A percentile compares a stretch with the other conserved stretches of the same genome.
These are phyloP conservation scores for Rhabdomys dilectus DNA, from an alignment of 2,113 vertebrate species.

Conservation along the genomic window DNA sequence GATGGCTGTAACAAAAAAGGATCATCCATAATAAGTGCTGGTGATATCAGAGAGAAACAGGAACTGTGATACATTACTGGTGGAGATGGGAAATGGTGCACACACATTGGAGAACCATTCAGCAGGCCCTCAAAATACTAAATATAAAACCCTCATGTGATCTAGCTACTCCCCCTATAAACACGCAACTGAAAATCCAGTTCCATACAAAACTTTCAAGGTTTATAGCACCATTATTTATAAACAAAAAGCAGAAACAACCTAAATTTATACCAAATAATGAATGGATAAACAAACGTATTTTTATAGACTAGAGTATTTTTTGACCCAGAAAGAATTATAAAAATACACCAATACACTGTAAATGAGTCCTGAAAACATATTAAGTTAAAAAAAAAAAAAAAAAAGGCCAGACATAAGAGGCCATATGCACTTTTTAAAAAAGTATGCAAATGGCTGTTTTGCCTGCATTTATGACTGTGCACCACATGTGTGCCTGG, in stretches of 20 bases:
- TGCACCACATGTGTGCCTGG: background rate
- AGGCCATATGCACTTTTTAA: background rate
- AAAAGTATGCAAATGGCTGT: background rate
- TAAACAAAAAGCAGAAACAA: constrained; percentile 4
- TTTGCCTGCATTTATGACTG: background rate
- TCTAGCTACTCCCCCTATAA: background rate
- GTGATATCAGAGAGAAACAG: background rate
- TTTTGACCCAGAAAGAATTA: background rate
- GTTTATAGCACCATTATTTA: background rate
- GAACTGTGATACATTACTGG: background rate
- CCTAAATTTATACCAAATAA: background rate
- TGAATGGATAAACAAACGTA: background rate
- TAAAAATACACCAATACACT: background rate
- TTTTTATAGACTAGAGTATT: background rate
- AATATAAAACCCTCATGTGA: background rate
- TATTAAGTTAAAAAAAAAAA: background rate
- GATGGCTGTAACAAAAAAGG: background rate
- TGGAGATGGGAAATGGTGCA: background rate
- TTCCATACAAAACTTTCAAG: background rate
- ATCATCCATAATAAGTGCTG: background rate
- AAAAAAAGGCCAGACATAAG: background rate
- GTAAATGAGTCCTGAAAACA: constrained; percentile 6
- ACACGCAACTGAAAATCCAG: background rate
- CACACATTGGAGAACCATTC: background rate
- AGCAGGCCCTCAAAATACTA: constrained; percentile 12